A percentile compares a stretch with the other conserved stretches of the same genome.
Evolutionary conservation across 2,797 vertebrate species (phyloP).

Genomic region (Benthosema pterotum): DNA sequence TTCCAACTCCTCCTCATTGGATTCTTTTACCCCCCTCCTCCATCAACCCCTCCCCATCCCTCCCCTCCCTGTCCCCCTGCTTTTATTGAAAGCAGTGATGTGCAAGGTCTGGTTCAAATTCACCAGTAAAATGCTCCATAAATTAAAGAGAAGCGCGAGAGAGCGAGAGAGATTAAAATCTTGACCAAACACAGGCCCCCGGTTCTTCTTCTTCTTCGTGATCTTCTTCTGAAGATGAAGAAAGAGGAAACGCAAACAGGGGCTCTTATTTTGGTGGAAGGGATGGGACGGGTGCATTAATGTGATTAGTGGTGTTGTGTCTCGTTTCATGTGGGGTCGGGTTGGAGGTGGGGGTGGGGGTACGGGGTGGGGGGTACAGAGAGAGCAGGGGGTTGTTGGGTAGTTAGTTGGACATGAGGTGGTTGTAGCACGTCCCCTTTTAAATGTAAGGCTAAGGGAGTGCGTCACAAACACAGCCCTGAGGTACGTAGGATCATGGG

Average conservation of each 20-base stretch:
- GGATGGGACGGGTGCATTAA: constrained; percentile 67
- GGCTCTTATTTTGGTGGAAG: constrained; percentile 63
- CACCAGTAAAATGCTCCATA: constrained; percentile 70
- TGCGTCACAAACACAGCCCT: constrained; percentile 31
- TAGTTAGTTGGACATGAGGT: constrained; percentile 44
- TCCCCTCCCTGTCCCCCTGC: constrained; percentile 19
- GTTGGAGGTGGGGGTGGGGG: constrained; percentile 34
- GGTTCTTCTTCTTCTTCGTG: constrained; percentile 43
- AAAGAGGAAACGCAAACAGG: constrained; percentile 48
- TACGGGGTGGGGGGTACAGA: too few species aligned
- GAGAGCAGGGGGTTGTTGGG: too few species aligned
- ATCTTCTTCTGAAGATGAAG: neutral
- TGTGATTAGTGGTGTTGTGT: constrained; percentile 77
- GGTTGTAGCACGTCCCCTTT: constrained; percentile 45
- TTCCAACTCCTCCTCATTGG: constrained; percentile 59
- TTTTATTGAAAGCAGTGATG: constrained; percentile 76
- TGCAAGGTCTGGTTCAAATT: constrained; percentile 76
- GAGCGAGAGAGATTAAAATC: constrained; percentile 65
- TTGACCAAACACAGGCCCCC: constrained; percentile 60
- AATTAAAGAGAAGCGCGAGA: constrained; percentile 68
- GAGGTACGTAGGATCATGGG: constrained; percentile 32
- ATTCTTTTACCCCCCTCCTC: too few species aligned
- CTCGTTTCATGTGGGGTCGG: constrained; percentile 73
- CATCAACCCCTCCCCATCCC: constrained; percentile 28
- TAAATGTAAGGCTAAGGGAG: constrained; percentile 16